These are phyloP conservation scores for Chauna torquata DNA, from an alignment of 2,113 vertebrate species.

Conservation along the genomic window DNA sequence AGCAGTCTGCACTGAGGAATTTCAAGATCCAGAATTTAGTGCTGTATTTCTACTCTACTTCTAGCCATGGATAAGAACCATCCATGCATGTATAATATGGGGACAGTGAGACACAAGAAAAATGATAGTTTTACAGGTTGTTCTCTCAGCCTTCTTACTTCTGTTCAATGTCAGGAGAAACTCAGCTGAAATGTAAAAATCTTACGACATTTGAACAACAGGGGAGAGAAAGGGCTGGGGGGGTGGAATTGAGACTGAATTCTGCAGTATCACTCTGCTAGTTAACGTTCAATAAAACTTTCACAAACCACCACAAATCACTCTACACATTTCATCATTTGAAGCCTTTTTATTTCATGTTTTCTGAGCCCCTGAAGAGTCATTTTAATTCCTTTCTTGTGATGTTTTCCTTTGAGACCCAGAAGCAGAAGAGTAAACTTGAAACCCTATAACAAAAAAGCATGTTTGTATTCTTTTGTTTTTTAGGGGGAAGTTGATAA, in stretches of 20 bases:
- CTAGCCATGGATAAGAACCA: neutral
- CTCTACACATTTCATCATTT: slow-evolving; percentile 56
- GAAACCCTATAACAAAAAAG: slow-evolving; percentile 47
- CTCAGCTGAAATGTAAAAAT: slow-evolving; percentile 40
- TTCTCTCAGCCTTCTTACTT: slow-evolving; percentile 30
- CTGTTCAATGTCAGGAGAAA: slow-evolving; percentile 36
- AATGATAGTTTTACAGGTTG: neutral
- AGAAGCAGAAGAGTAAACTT: slow-evolving; percentile 58
- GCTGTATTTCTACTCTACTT: neutral
- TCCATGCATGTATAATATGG: neutral
- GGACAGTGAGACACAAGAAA: neutral
- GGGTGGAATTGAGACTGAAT: neutral
- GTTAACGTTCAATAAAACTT: slow-evolving; percentile 64
- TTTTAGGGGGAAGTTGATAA: slow-evolving; percentile 2
- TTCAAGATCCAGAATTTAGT: neutral
- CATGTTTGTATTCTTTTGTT: slow-evolving; percentile 26
- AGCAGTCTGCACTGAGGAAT: neutral
- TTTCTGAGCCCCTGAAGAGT: slow-evolving; percentile 62
- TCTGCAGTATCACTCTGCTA: slow-evolving; percentile 1
- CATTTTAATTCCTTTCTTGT: slow-evolving; percentile 65
- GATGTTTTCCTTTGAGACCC: slow-evolving; percentile 57
- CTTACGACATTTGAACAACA: slow-evolving; percentile 33
- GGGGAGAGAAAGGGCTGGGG: neutral
- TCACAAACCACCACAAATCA: slow-evolving; percentile 62
- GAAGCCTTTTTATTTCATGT: slow-evolving; percentile 62